These are phyloP conservation scores for Plecotus auritus DNA, from an alignment of 2,113 vertebrate genomes.

Conservation along the genomic window DNA sequence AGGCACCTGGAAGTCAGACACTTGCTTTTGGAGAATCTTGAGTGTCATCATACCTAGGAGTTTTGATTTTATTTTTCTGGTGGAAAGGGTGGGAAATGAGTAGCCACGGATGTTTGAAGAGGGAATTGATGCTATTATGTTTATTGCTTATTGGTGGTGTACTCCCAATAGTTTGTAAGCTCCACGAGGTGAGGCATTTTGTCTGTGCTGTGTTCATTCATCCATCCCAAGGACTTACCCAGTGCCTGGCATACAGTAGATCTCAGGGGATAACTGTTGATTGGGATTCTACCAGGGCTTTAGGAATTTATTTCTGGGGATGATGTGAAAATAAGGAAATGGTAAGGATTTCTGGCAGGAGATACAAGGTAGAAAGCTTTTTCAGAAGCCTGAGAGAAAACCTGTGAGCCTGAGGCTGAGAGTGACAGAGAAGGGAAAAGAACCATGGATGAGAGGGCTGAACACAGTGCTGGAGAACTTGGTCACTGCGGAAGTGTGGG, in stretches of 20 bases:
- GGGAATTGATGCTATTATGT: neutral
- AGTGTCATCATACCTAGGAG: too few relatives aligned
- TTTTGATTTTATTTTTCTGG: neutral
- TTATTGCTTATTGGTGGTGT: neutral
- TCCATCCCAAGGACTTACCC: neutral
- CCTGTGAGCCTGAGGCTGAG: neutral
- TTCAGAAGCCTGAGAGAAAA: neutral
- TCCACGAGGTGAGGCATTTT: neutral
- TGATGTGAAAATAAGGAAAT: neutral
- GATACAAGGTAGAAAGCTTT: neutral
- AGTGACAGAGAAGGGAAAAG: neutral
- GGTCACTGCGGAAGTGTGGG: accelerated
- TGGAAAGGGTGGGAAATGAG: neutral
- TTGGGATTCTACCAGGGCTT: neutral
- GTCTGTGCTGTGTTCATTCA: neutral
- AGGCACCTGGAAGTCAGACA: neutral
- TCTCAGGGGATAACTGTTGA: neutral
- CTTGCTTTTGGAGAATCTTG: neutral
- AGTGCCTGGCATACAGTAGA: neutral
- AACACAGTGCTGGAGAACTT: neutral
- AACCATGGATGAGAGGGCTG: neutral
- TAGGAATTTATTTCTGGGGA: neutral
- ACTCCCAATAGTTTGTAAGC: accelerated
- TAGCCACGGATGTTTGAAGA: neutral
- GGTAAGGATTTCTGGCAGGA: neutral